Percentiles rank a stretch among this genome's conserved stretches.
These are phyloP conservation scores for Sialis lutaria DNA, from an alignment of 2,888 invertebrate species.

Conservation along the genomic window DNA sequence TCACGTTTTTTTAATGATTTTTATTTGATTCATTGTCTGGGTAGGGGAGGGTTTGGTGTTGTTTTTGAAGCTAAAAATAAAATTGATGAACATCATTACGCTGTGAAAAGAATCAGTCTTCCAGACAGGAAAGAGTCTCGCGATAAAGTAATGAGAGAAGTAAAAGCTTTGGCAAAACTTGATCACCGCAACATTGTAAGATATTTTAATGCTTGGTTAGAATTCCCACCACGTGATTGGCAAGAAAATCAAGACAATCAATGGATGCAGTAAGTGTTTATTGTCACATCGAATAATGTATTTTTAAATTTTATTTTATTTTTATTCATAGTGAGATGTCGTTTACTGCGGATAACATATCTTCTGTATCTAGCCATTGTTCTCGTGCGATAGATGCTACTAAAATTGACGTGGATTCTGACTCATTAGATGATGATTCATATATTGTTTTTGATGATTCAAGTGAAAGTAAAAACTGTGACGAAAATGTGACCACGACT, in stretches of 20 bases:
- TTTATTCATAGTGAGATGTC: too few relatives aligned
- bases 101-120: conserved; percentile 83
- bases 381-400: too few relatives aligned
- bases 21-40: conserved; percentile 61
- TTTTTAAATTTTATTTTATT: not conserved
- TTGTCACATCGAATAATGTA: conserved; percentile 21
- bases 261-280: conserved; percentile 5
- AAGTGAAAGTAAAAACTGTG: not conserved
- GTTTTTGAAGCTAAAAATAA: conserved; percentile 91
- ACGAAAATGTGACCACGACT: not conserved
- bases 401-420: too few relatives aligned
- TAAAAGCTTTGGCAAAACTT: conserved; percentile 81
- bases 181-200: conserved; percentile 93
- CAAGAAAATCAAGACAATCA: conserved; percentile 23
- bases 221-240: conserved; percentile 80
- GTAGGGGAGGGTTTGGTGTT: conserved; percentile 88
- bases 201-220: conserved; percentile 92
- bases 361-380: too few relatives aligned
- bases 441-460: not conserved
- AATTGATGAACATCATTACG: conserved; percentile 86
- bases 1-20: conserved; percentile 74
- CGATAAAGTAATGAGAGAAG: conserved; percentile 84
- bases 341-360: too few relatives aligned
- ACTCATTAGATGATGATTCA: not conserved
- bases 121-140: conserved; percentile 65